Base-by-base conservation (phyloP, 2,797 vertebrate genomes). In the Darevskia mixta region DNA sequence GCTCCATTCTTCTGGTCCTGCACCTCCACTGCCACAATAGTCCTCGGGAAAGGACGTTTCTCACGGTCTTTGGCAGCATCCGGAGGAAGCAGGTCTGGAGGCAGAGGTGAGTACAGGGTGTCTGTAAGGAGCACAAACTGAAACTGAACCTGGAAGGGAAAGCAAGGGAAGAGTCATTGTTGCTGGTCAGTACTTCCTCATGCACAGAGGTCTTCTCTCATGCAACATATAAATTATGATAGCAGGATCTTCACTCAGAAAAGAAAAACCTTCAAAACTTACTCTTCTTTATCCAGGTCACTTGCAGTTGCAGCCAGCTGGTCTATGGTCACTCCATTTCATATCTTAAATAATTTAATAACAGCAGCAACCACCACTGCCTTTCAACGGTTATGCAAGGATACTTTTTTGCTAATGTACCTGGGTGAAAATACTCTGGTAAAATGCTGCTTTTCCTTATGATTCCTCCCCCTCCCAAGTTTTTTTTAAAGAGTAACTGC, bases 1-100 rank as follows among this genome's bases (percentile, higher is more conserved):
- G 99, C 99, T 92, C 98, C 98, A 0, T 99, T 99, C 95, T 99
- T 99, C 96, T 98, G 98, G 96, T 99, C 98, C 95, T 99, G 98
- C 49, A 99, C 99, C 95, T 99, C 99, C 86, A 99, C 98, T 0
- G 98, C 99, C 93, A 99, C 99, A 0, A 99, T 98, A 90, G 99
- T 99, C 8, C 98, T 97, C 29, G 99, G 99, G 89, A 99, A 99
- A 0, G 98, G 98, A 1, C 97, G 96, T 23, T 97, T 98, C 93
- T 99, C 99, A 3, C 98, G 95, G 93, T 98, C 98, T 87, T 98
- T 98, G 89, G 97, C 96, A 0, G 97, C 97, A 86, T 98, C 98
- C 0, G 98, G 97, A 77, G 98, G 98, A 94, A 99, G 94, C 85
- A 99, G 95, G 94, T 99, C 99, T 0, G 98, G 98, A 18, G 98